Evolutionary conservation across 2,797 vertebrate genomes (phyloP).

Genomic region (Perodicticus potto): DNA sequence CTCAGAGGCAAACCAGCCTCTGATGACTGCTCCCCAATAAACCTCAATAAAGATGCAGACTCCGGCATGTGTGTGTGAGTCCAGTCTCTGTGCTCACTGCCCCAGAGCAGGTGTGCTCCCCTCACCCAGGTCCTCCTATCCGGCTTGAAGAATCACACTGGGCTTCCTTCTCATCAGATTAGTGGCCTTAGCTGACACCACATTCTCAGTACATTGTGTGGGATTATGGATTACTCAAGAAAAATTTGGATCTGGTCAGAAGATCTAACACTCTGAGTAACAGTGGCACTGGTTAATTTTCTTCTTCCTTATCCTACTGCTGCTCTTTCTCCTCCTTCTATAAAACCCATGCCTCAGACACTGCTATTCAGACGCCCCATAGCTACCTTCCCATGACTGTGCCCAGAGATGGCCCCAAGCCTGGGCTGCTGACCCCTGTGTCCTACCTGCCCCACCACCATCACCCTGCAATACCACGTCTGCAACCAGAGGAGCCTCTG

Average conservation of each 20-base stretch:
- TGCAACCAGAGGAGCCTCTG: background rate
- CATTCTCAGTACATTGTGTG: background rate
- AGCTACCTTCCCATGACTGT: background rate
- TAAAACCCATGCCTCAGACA: background rate
- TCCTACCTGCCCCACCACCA: background rate
- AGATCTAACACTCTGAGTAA: background rate
- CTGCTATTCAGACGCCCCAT: background rate
- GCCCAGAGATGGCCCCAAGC: background rate
- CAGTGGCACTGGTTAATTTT: background rate
- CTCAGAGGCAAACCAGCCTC: background rate
- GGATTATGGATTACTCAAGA: background rate
- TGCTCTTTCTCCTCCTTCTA: background rate
- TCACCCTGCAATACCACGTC: background rate
- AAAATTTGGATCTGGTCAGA: background rate
- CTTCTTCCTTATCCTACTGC: background rate
- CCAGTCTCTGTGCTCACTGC: background rate
- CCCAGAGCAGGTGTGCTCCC: background rate
- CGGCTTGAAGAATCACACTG: background rate
- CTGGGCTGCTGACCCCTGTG: background rate
- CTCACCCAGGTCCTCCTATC: background rate
- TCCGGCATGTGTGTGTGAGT: background rate
- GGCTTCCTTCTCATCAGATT: background rate
- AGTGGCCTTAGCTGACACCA: background rate
- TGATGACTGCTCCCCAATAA: background rate
- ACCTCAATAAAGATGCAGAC: constrained; percentile 33